A percentile compares a stretch with the other conserved stretches of the same genome.
Conservation (phyloP, 2,888 invertebrate species). For the Nineta flava region DNA sequence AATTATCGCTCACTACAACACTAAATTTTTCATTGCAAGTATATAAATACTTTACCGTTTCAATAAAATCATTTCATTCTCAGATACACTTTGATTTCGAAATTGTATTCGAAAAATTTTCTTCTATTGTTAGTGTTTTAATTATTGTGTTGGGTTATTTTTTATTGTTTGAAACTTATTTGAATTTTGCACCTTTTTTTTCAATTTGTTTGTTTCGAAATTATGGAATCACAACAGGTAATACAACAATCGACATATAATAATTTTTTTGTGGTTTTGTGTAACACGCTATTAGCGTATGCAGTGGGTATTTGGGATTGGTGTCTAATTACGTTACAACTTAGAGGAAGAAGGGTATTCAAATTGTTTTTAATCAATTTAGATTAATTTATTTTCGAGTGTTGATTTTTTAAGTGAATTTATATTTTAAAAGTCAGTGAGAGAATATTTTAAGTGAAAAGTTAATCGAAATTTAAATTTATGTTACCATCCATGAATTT, state of each 20-base stretch:
- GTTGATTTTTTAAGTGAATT: no score
- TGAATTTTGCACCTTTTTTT: background rate
- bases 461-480: no score
- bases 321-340: background rate
- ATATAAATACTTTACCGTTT: background rate
- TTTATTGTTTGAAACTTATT: background rate
- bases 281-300: slow-evolving; percentile 2
- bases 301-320: background rate
- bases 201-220: background rate
- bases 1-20: background rate
- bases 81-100: no score
- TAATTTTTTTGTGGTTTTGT: slow-evolving; percentile 1
- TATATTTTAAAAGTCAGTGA: no score
- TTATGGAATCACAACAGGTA: slow-evolving; percentile 8
- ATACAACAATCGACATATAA: slow-evolving; percentile 1
- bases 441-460: no score
- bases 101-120: no score
- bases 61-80: background rate
- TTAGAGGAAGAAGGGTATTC: background rate
- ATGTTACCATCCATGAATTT: no score
- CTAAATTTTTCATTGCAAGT: slow-evolving; percentile 2
- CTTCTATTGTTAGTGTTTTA: no score
- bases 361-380: background rate
- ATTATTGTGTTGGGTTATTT: no score
- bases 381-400: no score